Evolutionary conservation across 2,113 vertebrate species (phyloP), one percentile per base, ranked within the genome.

Genomic region (Rhinolophus sinicus): DNA sequence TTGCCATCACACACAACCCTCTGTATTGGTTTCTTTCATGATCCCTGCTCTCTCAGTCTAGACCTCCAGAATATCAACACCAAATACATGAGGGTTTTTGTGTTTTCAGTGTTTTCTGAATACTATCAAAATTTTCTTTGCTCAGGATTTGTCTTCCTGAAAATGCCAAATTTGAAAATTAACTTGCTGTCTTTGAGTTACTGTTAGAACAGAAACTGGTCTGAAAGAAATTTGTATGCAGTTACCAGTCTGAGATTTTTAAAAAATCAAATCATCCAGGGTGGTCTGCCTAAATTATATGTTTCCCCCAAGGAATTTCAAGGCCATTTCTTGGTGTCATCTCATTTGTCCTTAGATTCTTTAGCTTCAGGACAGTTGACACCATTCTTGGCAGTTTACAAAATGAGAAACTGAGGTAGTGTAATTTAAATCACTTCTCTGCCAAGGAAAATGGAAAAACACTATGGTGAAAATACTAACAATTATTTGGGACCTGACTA

Each of bases 101-200:
- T 44, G 16, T 44, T 67, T 38, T 56, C 13, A 24, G 11, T 56
- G 44, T 64, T 50, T 35, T 38, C 47, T 56, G 8, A 88, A 72
- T 50, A 54, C 11, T 26, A 18, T 94, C 52, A 88, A 92, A 94
- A 54, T 50, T 72, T 93, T 87, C 47, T 85, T 76, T 90, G 67
- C 26, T 91, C 50, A 78, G 85, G 30, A 67, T 60, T 75, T 64
- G 24, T 64, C 22, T 77, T 91, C 58, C 82, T 88, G 58, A 90
- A 95, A 88, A 56, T 88, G 38, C 56, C 80, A 82, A 38, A 82
- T 69, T 93, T 93, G 52, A 64, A 90, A 94, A 75, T 72, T 8
- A 88, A 10, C 52, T 69, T 73, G 40, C 47, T 92, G 2, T 90
- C 69, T 87, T 88, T 35, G 82, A 86, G 64, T 67, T 75, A 28